Evolutionary conservation across 2,888 invertebrate genomes (phyloP).

Genomic region (Bembecia ichneumoniformis): DNA sequence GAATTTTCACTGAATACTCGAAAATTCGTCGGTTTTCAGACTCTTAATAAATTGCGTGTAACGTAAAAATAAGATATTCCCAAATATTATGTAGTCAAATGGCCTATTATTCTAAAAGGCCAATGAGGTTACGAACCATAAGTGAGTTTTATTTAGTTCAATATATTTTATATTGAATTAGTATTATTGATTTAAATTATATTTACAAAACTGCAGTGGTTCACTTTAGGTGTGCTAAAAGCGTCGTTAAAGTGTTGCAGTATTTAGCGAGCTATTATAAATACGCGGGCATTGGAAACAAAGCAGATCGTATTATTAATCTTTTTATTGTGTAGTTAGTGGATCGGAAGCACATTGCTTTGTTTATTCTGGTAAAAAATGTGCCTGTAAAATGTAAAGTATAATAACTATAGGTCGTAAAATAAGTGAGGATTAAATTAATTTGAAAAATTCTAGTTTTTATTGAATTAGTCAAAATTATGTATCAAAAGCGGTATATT

Average conservation of each 20-base stretch:
- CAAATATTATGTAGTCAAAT: too few relatives aligned
- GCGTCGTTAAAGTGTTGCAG: slow-evolving; percentile 15
- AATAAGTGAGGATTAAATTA: slow-evolving; percentile 56
- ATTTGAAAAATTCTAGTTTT: slow-evolving; percentile 45
- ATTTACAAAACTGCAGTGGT: too few relatives aligned
- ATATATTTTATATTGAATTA: too few relatives aligned
- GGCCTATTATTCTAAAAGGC: too few relatives aligned
- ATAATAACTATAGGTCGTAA: slow-evolving; percentile 54
- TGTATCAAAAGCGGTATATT: slow-evolving; percentile 26
- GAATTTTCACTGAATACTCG: too few relatives aligned
- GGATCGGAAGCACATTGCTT: slow-evolving; percentile 65
- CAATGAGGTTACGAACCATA: too few relatives aligned
- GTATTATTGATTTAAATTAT: too few relatives aligned
- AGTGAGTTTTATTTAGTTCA: too few relatives aligned
- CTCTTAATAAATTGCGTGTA: too few relatives aligned
- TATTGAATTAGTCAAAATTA: slow-evolving; percentile 34
- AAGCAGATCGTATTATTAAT: slow-evolving; percentile 43
- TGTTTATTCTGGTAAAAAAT: slow-evolving; percentile 67
- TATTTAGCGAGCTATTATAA: slow-evolving; percentile 47
- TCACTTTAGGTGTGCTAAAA: too few relatives aligned
- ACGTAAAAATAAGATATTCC: too few relatives aligned
- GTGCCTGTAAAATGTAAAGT: slow-evolving; percentile 70
- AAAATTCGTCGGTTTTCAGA: too few relatives aligned
- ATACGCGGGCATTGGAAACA: slow-evolving; percentile 62
- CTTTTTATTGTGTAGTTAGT: slow-evolving; percentile 58